These are phyloP conservation scores for Linepithema humile DNA, from an alignment of 1,140 invertebrate genomes.

Conservation along the genomic window DNA sequence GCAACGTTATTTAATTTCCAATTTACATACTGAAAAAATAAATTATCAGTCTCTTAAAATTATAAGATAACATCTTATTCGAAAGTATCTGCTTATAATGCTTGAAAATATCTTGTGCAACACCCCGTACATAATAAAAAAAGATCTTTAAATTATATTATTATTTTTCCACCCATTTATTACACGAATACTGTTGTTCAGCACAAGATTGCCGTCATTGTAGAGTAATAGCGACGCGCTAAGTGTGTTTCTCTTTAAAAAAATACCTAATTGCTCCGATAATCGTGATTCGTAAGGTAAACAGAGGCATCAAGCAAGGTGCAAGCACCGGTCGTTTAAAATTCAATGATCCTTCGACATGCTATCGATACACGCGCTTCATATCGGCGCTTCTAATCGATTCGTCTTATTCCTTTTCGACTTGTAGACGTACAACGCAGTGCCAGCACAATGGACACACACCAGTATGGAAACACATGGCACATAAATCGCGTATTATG, in stretches of 20 bases:
- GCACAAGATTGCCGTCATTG: constrained; percentile 21
- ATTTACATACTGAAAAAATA: too few relatives aligned
- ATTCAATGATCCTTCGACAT: constrained; percentile 40
- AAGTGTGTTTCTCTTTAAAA: background rate
- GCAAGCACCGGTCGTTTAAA: constrained; percentile 33
- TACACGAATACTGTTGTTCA: constrained; percentile 23
- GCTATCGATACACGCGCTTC: constrained; percentile 37
- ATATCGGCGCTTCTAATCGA: constrained; percentile 41
- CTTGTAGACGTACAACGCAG: constrained; percentile 43
- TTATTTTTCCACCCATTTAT: constrained; percentile 18
- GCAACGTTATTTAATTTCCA: too few relatives aligned
- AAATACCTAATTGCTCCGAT: constrained; percentile 32
- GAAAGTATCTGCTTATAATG: background rate
- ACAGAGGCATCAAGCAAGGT: constrained; percentile 37
- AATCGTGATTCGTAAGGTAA: constrained; percentile 38
- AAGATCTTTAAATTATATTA: constrained; percentile 25
- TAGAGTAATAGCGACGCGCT: constrained; percentile 21
- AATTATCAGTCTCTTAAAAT: background rate
- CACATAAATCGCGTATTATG: constrained; percentile 68
- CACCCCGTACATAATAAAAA: background rate
- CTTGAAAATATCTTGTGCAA: constrained; percentile 15
- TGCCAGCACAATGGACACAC: constrained; percentile 58
- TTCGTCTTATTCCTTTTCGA: constrained; percentile 5
- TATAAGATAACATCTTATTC: background rate
- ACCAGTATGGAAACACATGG: constrained; percentile 60